Evolutionary conservation across 92 coral and sea anemone species (phyloP).

Genomic region (Blastomussa wellsi): DNA sequence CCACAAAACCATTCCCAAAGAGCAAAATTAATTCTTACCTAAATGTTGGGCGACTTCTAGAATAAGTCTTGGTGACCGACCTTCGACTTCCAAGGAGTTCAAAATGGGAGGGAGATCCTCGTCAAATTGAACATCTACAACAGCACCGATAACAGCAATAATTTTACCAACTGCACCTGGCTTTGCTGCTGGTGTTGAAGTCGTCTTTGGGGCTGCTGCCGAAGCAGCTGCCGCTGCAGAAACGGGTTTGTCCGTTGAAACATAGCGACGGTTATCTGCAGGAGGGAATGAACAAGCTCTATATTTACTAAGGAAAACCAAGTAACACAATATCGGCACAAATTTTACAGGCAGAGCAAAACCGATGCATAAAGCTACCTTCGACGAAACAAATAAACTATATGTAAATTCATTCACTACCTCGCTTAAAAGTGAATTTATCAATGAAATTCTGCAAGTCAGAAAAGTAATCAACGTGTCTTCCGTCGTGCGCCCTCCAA

Average conservation of each 20-base stretch:
- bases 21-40: conserved; percentile 57
- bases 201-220: conserved; percentile 62
- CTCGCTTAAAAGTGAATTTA: neutral
- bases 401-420: neutral
- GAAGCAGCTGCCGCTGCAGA: conserved; percentile 92
- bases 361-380: neutral
- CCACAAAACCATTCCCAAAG: neutral
- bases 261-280: conserved; percentile 86
- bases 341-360: neutral
- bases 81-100: conserved; percentile 95
- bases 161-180: conserved; percentile 88
- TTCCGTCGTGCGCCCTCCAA: neutral
- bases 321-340: conserved; percentile 11
- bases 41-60: conserved; percentile 99
- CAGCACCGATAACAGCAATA: conserved; percentile 98
- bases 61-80: conserved; percentile 85
- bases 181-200: conserved; percentile 65
- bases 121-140: conserved; percentile 97
- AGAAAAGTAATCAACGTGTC: conserved; percentile 65
- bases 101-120: conserved; percentile 95
- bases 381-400: neutral
- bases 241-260: conserved; percentile 92
- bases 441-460: conserved; percentile 16
- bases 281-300: neutral
- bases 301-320: neutral